These are phyloP conservation scores for Paralichthys olivaceus DNA, from an alignment of 2,113 vertebrate genomes.

Conservation along the genomic window DNA sequence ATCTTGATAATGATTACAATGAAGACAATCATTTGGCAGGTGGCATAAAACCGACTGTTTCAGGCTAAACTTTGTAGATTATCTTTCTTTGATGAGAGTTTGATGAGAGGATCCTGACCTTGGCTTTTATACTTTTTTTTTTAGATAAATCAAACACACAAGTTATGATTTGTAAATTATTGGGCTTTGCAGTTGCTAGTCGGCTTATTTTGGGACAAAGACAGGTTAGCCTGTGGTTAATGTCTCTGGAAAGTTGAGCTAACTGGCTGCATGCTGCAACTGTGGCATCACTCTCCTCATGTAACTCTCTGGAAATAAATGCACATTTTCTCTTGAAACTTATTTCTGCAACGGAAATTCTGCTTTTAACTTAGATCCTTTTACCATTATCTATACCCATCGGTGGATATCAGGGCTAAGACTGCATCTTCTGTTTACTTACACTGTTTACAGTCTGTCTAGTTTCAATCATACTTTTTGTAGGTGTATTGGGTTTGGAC, in stretches of 20 bases:
- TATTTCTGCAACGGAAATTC: neutral
- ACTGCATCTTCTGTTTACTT: too few relatives aligned
- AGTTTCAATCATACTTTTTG: too few relatives aligned
- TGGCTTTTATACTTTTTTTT: neutral
- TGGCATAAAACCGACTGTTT: conserved; percentile 6
- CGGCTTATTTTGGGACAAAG: neutral
- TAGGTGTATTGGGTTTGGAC: too few relatives aligned
- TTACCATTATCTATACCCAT: neutral
- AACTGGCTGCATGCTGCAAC: neutral
- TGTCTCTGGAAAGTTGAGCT: neutral
- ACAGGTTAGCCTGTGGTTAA: neutral
- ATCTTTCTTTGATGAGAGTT: neutral
- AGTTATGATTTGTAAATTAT: neutral
- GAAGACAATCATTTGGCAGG: conserved; percentile 15
- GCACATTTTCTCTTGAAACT: neutral
- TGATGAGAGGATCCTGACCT: neutral
- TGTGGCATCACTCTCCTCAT: neutral
- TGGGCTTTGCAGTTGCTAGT: neutral
- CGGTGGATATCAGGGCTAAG: too few relatives aligned
- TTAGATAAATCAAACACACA: neutral
- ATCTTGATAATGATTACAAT: conserved; percentile 24
- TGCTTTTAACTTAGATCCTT: neutral
- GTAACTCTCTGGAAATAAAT: neutral
- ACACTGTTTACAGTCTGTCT: too few relatives aligned
- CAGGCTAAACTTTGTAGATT: conserved; percentile 27